A percentile compares a stretch with the other conserved stretches of the same genome.
phyloP scores from a whole-genome alignment of 2,113 vertebrate species.

The Gadus chalcogrammus region DNA sequence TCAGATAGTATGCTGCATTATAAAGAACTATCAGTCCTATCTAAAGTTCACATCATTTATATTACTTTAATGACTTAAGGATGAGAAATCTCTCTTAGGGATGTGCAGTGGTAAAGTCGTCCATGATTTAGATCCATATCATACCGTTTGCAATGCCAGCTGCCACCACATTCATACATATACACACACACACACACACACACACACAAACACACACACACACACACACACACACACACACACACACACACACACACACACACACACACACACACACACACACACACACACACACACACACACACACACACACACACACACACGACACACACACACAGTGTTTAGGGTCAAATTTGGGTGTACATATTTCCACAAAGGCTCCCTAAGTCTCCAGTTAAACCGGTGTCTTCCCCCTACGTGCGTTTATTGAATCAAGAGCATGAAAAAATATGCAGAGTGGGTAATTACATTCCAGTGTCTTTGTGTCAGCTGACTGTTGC shows the following conservation, averaged over 20 bases:
- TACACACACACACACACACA: background rate
- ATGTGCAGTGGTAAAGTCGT: too few relatives aligned
- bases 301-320: too few relatives aligned
- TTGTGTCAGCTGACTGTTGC: slow-evolving; percentile 5
- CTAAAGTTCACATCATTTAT: too few relatives aligned
- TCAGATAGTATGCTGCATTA: too few relatives aligned
- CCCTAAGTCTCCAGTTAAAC: slow-evolving; percentile 9
- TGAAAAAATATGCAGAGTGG: slow-evolving; percentile 23
- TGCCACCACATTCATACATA: too few relatives aligned
- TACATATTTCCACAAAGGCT: slow-evolving; percentile 8
- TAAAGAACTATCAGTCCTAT: too few relatives aligned
- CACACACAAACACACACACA: background rate
- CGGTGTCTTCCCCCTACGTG: background rate
- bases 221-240: background rate
- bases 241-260: background rate
- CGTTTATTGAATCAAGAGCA: slow-evolving; percentile 12
- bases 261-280: background rate
- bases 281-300: too few relatives aligned
- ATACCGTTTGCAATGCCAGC: too few relatives aligned
- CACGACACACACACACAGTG: background rate
- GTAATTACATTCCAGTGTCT: slow-evolving; percentile 36
- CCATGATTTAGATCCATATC: too few relatives aligned
- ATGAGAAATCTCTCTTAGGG: too few relatives aligned
- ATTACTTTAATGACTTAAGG: too few relatives aligned
- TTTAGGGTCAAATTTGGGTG: background rate